phyloP scores from a whole-genome alignment of 2,113 vertebrate genomes.

The Ariopsis seemanni region DNA sequence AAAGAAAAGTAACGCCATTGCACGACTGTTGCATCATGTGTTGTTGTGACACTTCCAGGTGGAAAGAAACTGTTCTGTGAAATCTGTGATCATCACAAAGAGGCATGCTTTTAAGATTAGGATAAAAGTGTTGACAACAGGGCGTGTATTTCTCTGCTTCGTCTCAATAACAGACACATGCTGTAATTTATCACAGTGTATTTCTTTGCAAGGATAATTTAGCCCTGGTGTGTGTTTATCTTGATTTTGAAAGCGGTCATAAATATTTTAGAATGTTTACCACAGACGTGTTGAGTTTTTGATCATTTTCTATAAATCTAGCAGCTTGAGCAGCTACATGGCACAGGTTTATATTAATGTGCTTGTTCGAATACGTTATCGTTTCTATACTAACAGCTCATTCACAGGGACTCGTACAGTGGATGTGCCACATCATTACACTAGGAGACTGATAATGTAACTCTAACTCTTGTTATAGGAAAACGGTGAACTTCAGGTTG shows the following conservation, averaged over 20 bases:
- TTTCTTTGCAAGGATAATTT: not conserved
- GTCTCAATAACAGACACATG: not conserved
- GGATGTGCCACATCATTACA: too few relatives aligned
- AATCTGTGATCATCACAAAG: not conserved
- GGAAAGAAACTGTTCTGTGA: conserved; percentile 6
- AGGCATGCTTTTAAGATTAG: not conserved
- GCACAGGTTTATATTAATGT: not conserved
- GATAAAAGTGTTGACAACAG: not conserved
- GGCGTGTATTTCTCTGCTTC: not conserved
- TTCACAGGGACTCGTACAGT: not conserved
- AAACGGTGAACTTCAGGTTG: too few relatives aligned
- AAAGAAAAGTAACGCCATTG: not conserved
- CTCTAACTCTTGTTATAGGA: too few relatives aligned
- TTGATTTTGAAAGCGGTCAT: not conserved
- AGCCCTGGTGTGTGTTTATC: not conserved
- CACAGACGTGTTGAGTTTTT: not conserved
- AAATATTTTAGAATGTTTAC: not conserved
- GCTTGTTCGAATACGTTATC: not conserved
- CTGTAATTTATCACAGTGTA: not conserved
- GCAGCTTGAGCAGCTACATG: not conserved
- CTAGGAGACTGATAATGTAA: too few relatives aligned
- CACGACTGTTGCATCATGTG: conserved; percentile 38
- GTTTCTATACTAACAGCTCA: not conserved
- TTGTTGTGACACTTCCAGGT: conserved; percentile 19
- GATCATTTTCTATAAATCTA: not conserved